Conservation (phyloP, 1,140 invertebrate genomes). For the Drosophila orosa region DNA sequence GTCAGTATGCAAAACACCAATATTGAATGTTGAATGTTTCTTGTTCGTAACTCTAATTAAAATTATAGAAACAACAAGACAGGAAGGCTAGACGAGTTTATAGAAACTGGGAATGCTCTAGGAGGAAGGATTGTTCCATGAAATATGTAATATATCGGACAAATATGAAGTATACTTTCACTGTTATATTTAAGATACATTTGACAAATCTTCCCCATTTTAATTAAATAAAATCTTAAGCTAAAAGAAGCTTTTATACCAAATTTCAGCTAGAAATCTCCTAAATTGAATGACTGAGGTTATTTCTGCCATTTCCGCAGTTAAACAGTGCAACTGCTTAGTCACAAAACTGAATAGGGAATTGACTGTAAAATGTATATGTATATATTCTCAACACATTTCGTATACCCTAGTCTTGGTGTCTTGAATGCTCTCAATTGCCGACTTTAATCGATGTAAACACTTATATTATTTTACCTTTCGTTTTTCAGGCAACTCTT, state of each 20-base stretch:
- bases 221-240: no score
- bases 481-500: slow-evolving; percentile 59
- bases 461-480: not conserved
- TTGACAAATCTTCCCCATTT: not conserved
- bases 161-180: no score
- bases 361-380: no score
- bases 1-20: no score
- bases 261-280: not conserved
- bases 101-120: not conserved
- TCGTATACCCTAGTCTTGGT: not conserved
- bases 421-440: not conserved
- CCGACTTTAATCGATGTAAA: not conserved
- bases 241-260: accelerated
- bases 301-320: no score
- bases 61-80: slow-evolving; percentile 74
- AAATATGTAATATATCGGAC: no score
- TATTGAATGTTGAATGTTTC: no score
- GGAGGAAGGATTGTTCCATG: no score
- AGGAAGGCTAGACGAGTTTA: not conserved
- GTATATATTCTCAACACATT: not conserved
- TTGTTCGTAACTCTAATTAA: slow-evolving; percentile 65
- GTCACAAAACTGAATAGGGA: not conserved
- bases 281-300: no score
- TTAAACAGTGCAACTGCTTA: no score
- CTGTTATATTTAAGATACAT: not conserved